phyloP scores from a whole-genome alignment of 2,797 vertebrate genomes.

The Emydoidea blandingii region DNA sequence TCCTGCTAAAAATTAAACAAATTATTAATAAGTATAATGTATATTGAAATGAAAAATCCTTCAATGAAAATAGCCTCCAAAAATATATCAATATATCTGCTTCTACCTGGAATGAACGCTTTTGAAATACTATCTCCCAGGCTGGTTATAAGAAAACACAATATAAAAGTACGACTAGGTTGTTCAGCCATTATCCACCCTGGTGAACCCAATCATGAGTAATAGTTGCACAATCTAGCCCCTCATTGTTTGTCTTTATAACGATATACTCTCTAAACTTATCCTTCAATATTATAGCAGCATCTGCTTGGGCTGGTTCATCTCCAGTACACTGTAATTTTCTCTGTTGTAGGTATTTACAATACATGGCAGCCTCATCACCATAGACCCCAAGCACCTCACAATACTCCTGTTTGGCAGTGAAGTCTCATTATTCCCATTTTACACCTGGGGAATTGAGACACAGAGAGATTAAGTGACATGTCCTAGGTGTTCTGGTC shows the following conservation, averaged over 20 bases:
- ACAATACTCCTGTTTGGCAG: not conserved
- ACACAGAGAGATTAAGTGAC: not conserved
- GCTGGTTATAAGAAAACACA: not conserved
- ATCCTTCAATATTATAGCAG: not conserved
- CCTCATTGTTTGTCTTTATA: not conserved
- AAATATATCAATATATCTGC: not conserved
- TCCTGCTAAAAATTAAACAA: constrained; percentile 40
- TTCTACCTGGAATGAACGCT: not conserved
- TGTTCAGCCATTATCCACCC: not conserved
- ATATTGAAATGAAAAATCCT: not conserved
- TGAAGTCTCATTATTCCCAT: not conserved
- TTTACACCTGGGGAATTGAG: not conserved
- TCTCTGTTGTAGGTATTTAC: not conserved
- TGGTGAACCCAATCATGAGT: rapidly evolving
- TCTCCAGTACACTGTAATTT: not conserved
- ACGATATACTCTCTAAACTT: not conserved
- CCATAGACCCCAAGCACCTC: not conserved
- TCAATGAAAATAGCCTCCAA: not conserved
- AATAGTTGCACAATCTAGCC: not conserved
- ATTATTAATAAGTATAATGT: not conserved
- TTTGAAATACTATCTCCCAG: not conserved
- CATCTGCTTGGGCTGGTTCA: not conserved
- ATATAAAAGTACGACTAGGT: not conserved
- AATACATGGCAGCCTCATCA: not conserved
- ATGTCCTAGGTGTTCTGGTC: not conserved